Evolutionary conservation across 1,140 invertebrate species (phyloP), one percentile per base, ranked within the genome.

Genomic region (Aphelinus atriplicis): DNA sequence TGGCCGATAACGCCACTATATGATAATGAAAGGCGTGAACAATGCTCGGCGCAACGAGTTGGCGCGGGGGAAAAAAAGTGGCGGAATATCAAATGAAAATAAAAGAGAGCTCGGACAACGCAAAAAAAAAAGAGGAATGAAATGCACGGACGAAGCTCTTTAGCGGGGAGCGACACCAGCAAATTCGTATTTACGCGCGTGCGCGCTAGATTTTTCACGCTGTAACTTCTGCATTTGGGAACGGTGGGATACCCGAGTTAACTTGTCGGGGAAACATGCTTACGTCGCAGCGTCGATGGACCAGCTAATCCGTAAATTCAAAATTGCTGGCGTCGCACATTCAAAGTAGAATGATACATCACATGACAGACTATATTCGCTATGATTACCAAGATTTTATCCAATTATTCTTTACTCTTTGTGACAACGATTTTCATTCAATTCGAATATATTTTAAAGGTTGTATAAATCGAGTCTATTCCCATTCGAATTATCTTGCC

Each of bases 301-400:
- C 51, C 64, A 67, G 63, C 63, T 51, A 73, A 67, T 47, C 46
- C 47, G 56, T 73, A n/a, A 42, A 26, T 66, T 73, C 66, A 66
- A 46, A 46, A 67, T 45, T 3, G 7, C 57, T 26, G 10, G 50
- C 46, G 58, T 66, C 61, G 61, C 57, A 58, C 48, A 74, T 74
- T 73, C 62, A 67, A 61, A 67, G 64, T 68, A 26, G 68, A 62
- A 74, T 62, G 62, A 50, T 74, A 74, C 57, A 26, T 26, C 26
- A 26, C 26, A 26, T 26, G 26, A 26, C 26, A 26, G 26, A 26
- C 26, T 26, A 26, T 26, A 26, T 26, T 26, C 26, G 26, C 26
- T 26, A 26, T 26, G 26, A 26, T 26, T 26, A 26, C 26, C 26
- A 26, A 26, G 26, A 26, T 26, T 26, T 26, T 26, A 26, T 26